Evolutionary conservation across 2,113 vertebrate species (phyloP).

Genomic region (Zosterops japonicus): DNA sequence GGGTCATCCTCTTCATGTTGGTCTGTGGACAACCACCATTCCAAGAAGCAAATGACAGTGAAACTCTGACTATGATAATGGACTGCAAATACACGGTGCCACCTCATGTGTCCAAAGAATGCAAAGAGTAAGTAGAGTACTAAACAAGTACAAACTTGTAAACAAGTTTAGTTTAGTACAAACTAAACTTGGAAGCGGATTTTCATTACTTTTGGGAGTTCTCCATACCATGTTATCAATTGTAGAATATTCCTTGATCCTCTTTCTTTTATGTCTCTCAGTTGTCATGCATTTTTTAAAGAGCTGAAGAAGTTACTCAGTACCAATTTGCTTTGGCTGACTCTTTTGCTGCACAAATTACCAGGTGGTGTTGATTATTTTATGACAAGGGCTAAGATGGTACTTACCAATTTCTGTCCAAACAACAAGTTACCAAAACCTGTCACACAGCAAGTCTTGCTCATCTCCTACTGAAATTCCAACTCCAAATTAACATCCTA

Average conservation of each 20-base stretch:
- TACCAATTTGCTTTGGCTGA: neutral
- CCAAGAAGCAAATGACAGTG: slow-evolving; percentile 98
- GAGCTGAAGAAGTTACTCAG: neutral
- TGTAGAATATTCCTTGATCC: neutral
- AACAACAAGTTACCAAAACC: neutral
- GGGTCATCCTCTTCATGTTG: slow-evolving; percentile 98
- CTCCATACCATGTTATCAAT: neutral
- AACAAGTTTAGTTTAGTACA: too few relatives aligned
- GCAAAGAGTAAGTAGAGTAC: slow-evolving; percentile 88
- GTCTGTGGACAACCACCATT: slow-evolving; percentile 97
- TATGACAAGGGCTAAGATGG: neutral
- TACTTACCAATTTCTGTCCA: neutral
- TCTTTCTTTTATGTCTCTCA: neutral
- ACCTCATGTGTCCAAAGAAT: slow-evolving; percentile 88
- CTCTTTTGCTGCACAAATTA: neutral
- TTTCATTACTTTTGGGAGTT: neutral
- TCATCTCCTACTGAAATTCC: neutral
- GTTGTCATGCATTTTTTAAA: neutral
- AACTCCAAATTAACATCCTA: neutral
- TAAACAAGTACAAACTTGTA: neutral
- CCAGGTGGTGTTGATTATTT: neutral
- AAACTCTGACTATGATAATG: slow-evolving; percentile 99
- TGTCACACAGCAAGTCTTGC: neutral
- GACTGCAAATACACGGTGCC: slow-evolving; percentile 98
- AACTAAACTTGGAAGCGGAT: neutral